Conservation (phyloP, 2,113 vertebrate genomes). For the Syngnathus scovelli region DNA sequence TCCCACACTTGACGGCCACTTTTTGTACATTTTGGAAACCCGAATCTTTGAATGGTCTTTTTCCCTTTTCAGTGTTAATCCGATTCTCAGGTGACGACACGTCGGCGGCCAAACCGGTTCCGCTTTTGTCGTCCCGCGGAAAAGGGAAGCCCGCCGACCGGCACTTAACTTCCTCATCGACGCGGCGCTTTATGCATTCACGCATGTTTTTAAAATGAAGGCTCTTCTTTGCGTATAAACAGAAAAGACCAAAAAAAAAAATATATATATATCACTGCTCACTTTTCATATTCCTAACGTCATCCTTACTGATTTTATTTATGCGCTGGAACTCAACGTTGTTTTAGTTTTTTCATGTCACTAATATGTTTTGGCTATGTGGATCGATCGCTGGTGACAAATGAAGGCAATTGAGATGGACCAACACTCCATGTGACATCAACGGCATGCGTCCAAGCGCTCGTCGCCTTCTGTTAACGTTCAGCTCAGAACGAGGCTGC, state of each 20-base stretch:
- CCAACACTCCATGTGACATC: too few species aligned
- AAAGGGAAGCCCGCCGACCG: constrained; percentile 5
- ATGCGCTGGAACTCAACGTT: constrained; percentile 45
- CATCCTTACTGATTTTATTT: constrained; percentile 44
- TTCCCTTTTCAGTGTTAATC: not conserved
- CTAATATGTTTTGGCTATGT: constrained; percentile 20
- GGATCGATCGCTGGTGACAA: not conserved
- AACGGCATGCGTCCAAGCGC: too few species aligned
- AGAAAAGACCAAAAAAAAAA: not conserved
- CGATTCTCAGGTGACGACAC: constrained; percentile 1
- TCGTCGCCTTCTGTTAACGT: not conserved
- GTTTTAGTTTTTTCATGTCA: constrained; percentile 33
- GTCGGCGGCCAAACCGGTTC: constrained; percentile 19
- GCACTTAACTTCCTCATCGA: constrained; percentile 41
- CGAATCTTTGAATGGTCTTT: not conserved
- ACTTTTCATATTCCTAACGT: constrained; percentile 39
- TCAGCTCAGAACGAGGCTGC: not conserved
- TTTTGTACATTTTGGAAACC: too few species aligned
- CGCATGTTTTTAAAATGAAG: not conserved
- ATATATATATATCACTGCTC: constrained; percentile 23
- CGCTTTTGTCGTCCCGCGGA: constrained; percentile 8
- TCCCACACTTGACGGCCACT: constrained; percentile 1
- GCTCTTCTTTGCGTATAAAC: not conserved
- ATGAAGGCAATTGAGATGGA: not conserved
- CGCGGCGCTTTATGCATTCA: not conserved